Evolutionary conservation across 2,888 invertebrate genomes (phyloP), one percentile per base, ranked within the genome.

Genomic region (Deilephila elpenor): DNA sequence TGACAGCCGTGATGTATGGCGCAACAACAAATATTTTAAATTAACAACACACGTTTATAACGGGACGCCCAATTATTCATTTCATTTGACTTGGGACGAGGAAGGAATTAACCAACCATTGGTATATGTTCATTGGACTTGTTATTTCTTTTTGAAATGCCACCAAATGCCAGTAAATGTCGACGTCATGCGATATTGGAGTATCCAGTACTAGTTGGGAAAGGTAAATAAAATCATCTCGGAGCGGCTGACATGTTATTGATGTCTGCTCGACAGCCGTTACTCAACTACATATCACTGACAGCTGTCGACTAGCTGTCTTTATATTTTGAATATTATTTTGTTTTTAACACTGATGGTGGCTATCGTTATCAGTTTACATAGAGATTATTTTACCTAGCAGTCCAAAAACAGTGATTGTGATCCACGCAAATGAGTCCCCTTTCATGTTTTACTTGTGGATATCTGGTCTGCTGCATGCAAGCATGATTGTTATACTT

Each of bases 1-100:
- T 44, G 67, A 67, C 67, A 51, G 67, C 44, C 20, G 62, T 67
- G 67, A 67, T 67, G 67, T 67, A 67, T 67, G 62, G 62, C 62
- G 51, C 20, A 17, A 67, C 67, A 67, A 67, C 67, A 67, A 67
- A 67, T 67, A 64, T 64, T 64, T 64, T 64, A 67, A 25, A 67
- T 67, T 67, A 67, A 67, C 67, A 67, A 67, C 67, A 67, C 51
- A 67, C 67, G 67, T 44, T 67, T 51, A 25, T 17, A 62, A 34
- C 19, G 62, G 37, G 37, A 62, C 37, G 37, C n/a, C 19, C n/a
- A 34, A 37, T 62, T 62, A 37, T 62, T 62, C 34, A 62, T 62
- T 62, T 8, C 37, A 34, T 62, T 62, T 62, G n/a, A 37, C 37
- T 62, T 37, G 62, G 34, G 62, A 19, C 11, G 29, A 61, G 8